phyloP scores from a whole-genome alignment of 2,113 vertebrate species.

The Oceanites oceanicus region DNA sequence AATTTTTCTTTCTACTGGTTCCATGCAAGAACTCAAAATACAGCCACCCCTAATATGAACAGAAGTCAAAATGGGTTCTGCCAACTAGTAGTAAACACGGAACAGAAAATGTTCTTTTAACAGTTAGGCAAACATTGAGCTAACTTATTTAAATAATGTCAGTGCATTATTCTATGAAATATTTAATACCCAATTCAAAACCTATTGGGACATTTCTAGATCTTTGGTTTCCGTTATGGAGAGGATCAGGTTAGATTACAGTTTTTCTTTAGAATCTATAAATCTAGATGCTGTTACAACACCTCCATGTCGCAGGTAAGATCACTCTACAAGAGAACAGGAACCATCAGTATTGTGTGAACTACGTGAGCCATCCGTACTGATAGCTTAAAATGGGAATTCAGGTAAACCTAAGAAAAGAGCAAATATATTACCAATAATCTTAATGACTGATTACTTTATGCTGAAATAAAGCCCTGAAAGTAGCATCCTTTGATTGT shows the following conservation, averaged over 20 bases:
- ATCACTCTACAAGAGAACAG: neutral
- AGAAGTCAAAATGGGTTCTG: neutral
- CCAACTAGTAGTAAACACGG: neutral
- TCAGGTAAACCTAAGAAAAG: neutral
- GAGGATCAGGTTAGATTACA: neutral
- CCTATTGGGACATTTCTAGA: neutral
- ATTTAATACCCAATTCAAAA: neutral
- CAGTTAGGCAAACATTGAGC: neutral
- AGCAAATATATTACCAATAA: neutral
- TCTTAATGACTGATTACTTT: neutral
- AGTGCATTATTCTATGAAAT: neutral
- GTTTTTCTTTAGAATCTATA: neutral
- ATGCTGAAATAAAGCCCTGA: neutral
- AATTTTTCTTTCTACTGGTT: neutral
- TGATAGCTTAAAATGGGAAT: neutral
- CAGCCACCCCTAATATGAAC: neutral
- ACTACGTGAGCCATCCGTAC: fast-evolving
- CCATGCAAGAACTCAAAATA: neutral
- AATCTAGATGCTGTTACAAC: neutral
- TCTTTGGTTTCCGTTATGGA: neutral
- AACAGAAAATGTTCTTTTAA: neutral
- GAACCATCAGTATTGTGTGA: neutral
- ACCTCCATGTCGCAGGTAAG: neutral
- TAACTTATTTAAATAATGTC: neutral
- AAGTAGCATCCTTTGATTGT: neutral